A percentile compares a stretch with the other conserved stretches of the same genome.
These are phyloP conservation scores for Bilobella aurantiaca DNA, from an alignment of 1,140 invertebrate genomes.

Conservation along the genomic window DNA sequence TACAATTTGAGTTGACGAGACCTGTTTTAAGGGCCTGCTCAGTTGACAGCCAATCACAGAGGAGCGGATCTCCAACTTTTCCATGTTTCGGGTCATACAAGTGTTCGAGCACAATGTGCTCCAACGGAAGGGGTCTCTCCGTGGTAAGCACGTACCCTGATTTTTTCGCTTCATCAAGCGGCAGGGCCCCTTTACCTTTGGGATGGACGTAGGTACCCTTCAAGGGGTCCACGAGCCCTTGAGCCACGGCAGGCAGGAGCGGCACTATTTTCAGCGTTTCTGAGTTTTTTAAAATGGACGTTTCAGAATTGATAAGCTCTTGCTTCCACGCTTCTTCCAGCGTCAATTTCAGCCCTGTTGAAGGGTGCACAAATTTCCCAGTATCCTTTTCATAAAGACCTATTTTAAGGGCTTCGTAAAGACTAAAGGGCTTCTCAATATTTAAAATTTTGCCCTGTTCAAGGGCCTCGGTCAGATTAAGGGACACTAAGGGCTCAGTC, in stretches of 20 bases:
- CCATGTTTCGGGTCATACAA: slow-evolving; percentile 67
- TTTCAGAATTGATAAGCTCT: slow-evolving; percentile 68
- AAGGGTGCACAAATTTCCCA: slow-evolving; percentile 68
- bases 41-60: slow-evolving; percentile 58
- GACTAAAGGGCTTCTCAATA: slow-evolving; percentile 66
- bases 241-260: slow-evolving; percentile 62
- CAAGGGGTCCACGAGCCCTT: slow-evolving; percentile 60
- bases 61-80: slow-evolving; percentile 62
- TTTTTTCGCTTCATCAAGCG: slow-evolving; percentile 58
- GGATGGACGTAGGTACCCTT: slow-evolving; percentile 57
- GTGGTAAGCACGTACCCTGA: slow-evolving; percentile 63
- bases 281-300: slow-evolving; percentile 65
- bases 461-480: slow-evolving; percentile 53
- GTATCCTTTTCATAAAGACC: slow-evolving; percentile 64
- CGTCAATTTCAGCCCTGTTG: slow-evolving; percentile 61
- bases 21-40: slow-evolving; percentile 57
- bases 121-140: slow-evolving; percentile 56
- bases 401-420: slow-evolving; percentile 73
- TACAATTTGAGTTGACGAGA: slow-evolving; percentile 64
- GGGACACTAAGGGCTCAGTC: slow-evolving; percentile 41
- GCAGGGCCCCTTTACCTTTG: slow-evolving; percentile 49
- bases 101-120: slow-evolving; percentile 63
- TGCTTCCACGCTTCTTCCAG: slow-evolving; percentile 64
- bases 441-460: slow-evolving; percentile 67
- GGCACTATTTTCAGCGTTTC: slow-evolving; percentile 57